A percentile compares a stretch with the other conserved stretches of the same genome.
These are phyloP conservation scores for Esox masquinongy DNA, from an alignment of 2,797 vertebrate species.

Conservation along the genomic window DNA sequence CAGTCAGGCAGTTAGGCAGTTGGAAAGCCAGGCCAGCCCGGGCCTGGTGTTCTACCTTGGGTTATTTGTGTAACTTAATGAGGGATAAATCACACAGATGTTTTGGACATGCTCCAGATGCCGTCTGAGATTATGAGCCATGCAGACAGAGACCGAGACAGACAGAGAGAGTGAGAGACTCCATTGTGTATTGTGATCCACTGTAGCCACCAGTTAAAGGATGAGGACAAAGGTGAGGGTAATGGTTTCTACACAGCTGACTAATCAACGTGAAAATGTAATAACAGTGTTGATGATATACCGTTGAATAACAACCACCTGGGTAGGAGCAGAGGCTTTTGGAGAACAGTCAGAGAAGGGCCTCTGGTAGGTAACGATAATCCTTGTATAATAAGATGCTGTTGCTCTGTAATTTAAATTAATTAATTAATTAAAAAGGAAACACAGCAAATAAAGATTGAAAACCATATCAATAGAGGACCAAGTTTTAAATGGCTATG, in stretches of 20 bases:
- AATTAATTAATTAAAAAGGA: conserved; percentile 27
- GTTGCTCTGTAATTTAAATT: conserved; percentile 17
- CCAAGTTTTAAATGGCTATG: background rate
- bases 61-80: conserved; percentile 57
- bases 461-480: background rate
- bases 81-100: conserved; percentile 55
- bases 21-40: conserved; percentile 8
- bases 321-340: background rate
- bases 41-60: conserved; percentile 32
- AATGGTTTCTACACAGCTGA: conserved; percentile 53
- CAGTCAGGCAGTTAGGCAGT: background rate
- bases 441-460: conserved; percentile 12
- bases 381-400: conserved; percentile 21
- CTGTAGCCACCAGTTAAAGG: conserved; percentile 28
- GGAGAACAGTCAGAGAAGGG: background rate
- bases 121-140: conserved; percentile 22
- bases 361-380: conserved; percentile 15
- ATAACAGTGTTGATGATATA: background rate
- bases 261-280: background rate
- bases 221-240: conserved; percentile 51
- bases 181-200: background rate
- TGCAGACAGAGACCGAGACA: conserved; percentile 22
- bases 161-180: background rate
- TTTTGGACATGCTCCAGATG: conserved; percentile 42
- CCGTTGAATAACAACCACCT: background rate